Conservation (phyloP, 1,140 invertebrate genomes). For the Magallana ariakensis region DNA sequence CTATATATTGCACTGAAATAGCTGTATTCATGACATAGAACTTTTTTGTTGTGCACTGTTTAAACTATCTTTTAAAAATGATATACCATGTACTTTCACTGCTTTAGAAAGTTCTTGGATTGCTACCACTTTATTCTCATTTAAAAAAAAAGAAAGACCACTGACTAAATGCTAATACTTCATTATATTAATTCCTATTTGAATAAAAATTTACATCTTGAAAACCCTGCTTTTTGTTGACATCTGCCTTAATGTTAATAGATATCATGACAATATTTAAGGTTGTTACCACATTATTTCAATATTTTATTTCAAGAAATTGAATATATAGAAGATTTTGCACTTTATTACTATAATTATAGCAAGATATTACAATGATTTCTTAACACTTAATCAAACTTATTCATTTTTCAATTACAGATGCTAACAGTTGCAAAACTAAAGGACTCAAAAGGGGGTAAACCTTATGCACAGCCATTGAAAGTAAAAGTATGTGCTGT, state of each 20-base stretch:
- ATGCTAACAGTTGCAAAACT: conserved; percentile 23
- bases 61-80: too few relatives aligned
- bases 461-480: neutral
- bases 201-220: neutral
- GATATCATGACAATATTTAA: neutral
- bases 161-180: neutral
- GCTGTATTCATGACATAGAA: neutral
- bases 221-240: neutral
- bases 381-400: neutral
- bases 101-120: too few relatives aligned
- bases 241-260: neutral
- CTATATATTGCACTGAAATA: conserved; percentile 34
- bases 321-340: neutral
- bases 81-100: too few relatives aligned
- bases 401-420: conserved; percentile 3
- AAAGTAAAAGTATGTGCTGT: conserved; percentile 3
- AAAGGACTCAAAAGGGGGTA: neutral
- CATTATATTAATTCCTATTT: neutral
- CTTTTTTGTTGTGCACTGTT: neutral
- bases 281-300: neutral
- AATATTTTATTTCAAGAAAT: neutral
- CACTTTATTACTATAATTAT: neutral
- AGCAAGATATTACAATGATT: neutral
- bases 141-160: neutral
- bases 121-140: neutral